These are phyloP conservation scores for Saxidomus purpurata DNA, from an alignment of 1,140 invertebrate species.

Conservation along the genomic window DNA sequence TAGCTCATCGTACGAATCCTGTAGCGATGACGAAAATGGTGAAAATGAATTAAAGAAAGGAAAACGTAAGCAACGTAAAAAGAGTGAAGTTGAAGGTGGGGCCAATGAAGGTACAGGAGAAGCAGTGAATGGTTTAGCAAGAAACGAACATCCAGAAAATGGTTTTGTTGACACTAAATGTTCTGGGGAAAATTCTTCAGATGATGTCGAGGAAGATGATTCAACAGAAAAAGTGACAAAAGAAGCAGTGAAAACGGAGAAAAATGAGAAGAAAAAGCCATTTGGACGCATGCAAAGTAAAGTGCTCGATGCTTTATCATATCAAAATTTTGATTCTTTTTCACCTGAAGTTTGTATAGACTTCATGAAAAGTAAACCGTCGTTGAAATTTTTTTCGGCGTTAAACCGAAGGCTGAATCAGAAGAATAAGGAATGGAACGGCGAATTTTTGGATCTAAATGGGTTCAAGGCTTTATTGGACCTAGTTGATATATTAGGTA, in stretches of 20 bases:
- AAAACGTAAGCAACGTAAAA: neutral
- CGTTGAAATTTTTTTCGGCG: constrained; percentile 85
- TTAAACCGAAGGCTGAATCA: constrained; percentile 85
- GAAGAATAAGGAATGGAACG: constrained; percentile 86
- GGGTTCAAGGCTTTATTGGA: constrained; percentile 87
- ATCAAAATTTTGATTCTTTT: constrained; percentile 75
- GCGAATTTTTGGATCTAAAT: constrained; percentile 87
- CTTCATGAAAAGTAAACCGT: constrained; percentile 83
- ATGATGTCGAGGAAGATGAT: constrained; percentile 1
- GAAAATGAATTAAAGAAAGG: neutral
- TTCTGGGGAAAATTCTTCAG: neutral
- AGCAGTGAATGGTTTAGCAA: neutral
- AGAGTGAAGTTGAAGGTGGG: neutral
- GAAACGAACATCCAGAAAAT: neutral
- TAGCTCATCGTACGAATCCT: neutral
- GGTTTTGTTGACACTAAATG: neutral
- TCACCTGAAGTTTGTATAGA: constrained; percentile 84
- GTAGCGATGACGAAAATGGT: constrained; percentile 20
- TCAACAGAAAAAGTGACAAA: neutral
- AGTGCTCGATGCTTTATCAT: constrained; percentile 36
- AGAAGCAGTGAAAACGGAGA: neutral
- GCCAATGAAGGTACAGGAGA: neutral
- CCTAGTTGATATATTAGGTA: constrained; percentile 85
- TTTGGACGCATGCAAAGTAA: constrained; percentile 56
- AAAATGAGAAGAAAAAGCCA: constrained; percentile 21